Evolutionary conservation across 2,797 vertebrate genomes (phyloP), one percentile per base, ranked within the genome.

Genomic region (Pantherophis vulpinus): DNA sequence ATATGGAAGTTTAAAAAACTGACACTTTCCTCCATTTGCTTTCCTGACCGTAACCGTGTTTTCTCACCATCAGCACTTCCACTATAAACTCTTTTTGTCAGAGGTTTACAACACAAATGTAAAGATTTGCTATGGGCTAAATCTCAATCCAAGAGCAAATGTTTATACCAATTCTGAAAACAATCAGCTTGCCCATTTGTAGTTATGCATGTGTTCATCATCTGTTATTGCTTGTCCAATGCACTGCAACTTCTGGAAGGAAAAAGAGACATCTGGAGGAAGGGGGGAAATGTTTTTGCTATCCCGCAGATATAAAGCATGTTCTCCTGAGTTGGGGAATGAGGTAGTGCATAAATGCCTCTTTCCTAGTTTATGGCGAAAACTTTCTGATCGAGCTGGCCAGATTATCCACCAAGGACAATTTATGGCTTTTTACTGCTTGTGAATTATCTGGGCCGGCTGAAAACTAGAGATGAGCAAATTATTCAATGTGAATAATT

Each of bases 141-240:
- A 98, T 98, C 98, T 97, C 97, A 98, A 98, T 98, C 98, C 97
- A 97, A 98, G 98, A 98, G 98, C 98, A 98, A 98, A 98, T 98
- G 98, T 98, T 98, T 98, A 98, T 98, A 97, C 97, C 97, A 98
- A 98, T 98, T 98, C 97, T 98, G 97, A 98, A 98, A 98, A 98
- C 97, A 98, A 98, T 98, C 97, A 98, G 97, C 97, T 98, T 98
- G 97, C 97, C 98, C 97, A 97, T 98, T 98, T 98, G 97, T 98
- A 98, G 97, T 98, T 98, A 98, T 97, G 97, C 98, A 98, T 98
- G 98, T 98, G 98, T 98, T 98, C 97, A 98, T 98, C 97, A 98
- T 98, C 98, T 98, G 98, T 98, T 98, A 98, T 97, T 98, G 97
- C 98, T 98, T 98, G 98, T 98, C 98, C 98, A 97, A 97, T 97